Conservation (phyloP, 2,113 vertebrate genomes). For the Canis aureus region DNA sequence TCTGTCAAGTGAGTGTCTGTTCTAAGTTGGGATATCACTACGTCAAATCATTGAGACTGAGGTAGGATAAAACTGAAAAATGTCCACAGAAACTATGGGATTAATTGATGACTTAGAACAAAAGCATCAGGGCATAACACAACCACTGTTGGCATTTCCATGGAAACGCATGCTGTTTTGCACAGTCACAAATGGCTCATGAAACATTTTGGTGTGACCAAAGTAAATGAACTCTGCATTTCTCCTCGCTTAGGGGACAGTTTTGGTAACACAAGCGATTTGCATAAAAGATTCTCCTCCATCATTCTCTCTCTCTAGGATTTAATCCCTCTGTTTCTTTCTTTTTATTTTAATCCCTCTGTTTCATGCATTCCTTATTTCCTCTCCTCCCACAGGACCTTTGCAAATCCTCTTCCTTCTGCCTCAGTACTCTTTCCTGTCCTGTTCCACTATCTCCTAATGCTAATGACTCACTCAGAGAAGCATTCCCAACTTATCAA, state of each 20-base stretch:
- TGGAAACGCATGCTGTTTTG: background rate
- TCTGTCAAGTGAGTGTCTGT: background rate
- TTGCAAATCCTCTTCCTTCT: background rate
- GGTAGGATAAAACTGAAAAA: background rate
- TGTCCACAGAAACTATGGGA: background rate
- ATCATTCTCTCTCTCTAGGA: background rate
- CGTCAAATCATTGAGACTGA: background rate
- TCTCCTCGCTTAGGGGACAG: background rate
- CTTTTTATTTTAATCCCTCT: background rate
- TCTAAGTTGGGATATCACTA: background rate
- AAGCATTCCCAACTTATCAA: background rate
- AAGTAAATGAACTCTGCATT: background rate
- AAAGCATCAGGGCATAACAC: background rate
- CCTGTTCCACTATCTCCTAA: background rate
- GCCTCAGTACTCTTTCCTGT: background rate
- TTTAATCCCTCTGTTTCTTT: background rate
- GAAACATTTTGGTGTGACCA: background rate
- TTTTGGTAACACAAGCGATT: background rate
- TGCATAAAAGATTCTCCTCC: background rate
- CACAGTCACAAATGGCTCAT: background rate
- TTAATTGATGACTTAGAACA: background rate
- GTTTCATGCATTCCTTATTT: background rate
- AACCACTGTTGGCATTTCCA: background rate
- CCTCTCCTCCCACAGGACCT: background rate
- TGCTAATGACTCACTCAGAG: background rate